Conservation (phyloP, 2,888 invertebrate species). For the Didymodactylos carnosus region DNA sequence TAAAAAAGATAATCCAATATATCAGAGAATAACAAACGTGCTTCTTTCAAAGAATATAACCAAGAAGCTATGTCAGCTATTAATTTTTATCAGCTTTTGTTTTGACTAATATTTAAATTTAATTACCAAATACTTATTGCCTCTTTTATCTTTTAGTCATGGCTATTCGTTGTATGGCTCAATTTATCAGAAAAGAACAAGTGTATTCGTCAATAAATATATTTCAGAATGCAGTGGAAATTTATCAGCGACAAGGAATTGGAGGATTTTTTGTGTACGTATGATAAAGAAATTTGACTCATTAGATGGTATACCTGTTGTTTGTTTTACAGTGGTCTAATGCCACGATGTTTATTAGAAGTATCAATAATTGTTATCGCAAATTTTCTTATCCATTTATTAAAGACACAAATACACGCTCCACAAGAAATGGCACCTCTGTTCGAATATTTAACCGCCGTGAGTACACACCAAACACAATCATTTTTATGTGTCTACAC, state of each 20-base stretch:
- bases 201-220: conserved; percentile 47
- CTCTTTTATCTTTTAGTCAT: conserved; percentile 42
- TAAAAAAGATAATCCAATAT: no score
- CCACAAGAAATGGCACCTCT: background rate
- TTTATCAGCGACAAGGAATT: conserved; percentile 67
- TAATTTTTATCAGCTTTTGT: no score
- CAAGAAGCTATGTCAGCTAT: no score
- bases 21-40: no score
- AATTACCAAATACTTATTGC: background rate
- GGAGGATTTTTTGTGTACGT: conserved; percentile 42
- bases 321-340: conserved; percentile 54
- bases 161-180: conserved; percentile 73
- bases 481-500: no score
- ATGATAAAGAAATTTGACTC: background rate
- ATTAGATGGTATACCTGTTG: background rate
- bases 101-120: no score
- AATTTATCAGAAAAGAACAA: conserved; percentile 72
- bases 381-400: conserved; percentile 46
- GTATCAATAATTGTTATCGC: conserved; percentile 57
- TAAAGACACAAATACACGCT: conserved; percentile 25
- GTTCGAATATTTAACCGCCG: background rate
- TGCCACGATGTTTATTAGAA: conserved; percentile 68
- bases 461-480: background rate
- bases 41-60: no score
- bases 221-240: conserved; percentile 53